Percentiles rank a stretch among this genome's conserved stretches.
Conservation (phyloP, 2,888 invertebrate genomes). For the Ophion ventricosus region DNA sequence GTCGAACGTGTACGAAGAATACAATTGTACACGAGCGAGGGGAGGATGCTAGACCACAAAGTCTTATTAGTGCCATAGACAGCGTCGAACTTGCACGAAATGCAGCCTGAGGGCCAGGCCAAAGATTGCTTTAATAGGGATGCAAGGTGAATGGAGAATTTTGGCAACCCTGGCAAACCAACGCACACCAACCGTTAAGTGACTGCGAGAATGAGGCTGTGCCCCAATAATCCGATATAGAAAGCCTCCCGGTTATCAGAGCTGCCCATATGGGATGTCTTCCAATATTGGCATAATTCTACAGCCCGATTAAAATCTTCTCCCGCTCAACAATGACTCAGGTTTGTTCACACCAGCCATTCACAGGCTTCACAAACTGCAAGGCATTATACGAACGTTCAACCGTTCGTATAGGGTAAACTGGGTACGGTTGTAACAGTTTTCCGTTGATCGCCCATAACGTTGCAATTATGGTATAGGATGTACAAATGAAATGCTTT, state of each 20-base stretch:
- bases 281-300: slow-evolving; percentile 63
- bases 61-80: background rate
- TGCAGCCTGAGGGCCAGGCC: background rate
- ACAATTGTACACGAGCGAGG: background rate
- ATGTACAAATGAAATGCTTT: no score
- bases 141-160: slow-evolving; percentile 50
- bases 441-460: no score
- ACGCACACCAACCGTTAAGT: slow-evolving; percentile 9
- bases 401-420: background rate
- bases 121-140: slow-evolving; percentile 2
- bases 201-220: slow-evolving; percentile 37
- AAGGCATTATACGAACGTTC: background rate
- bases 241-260: slow-evolving; percentile 64
- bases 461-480: no score
- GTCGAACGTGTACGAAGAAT: background rate
- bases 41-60: background rate
- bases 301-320: slow-evolving; percentile 20
- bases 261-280: slow-evolving; percentile 59
- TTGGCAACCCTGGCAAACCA: slow-evolving; percentile 36
- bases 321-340: slow-evolving; percentile 37
- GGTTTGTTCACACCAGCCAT: background rate
- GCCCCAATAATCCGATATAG: slow-evolving; percentile 69
- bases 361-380: background rate
- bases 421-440: no score
- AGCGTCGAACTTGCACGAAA: background rate